Evolutionary conservation across 2,797 vertebrate species (phyloP).

Genomic region (Propithecus perrieri): DNA sequence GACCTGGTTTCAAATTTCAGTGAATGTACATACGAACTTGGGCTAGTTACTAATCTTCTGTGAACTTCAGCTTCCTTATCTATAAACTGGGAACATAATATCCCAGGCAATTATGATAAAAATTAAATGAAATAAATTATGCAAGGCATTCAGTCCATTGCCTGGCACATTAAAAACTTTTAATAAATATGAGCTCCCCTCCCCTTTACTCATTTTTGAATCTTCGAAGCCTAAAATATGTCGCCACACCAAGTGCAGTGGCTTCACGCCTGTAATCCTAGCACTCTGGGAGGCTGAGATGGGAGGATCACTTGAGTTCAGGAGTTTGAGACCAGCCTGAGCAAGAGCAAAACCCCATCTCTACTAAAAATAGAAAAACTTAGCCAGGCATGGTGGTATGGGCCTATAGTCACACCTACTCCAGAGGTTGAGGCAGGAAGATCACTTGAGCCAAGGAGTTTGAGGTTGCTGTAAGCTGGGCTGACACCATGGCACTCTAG

Average conservation of each 20-base stretch:
- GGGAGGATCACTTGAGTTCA: too few species aligned
- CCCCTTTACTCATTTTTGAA: background rate
- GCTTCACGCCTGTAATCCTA: too few species aligned
- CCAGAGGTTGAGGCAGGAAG: too few species aligned
- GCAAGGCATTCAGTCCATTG: background rate
- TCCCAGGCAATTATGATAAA: background rate
- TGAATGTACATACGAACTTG: background rate
- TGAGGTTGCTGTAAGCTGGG: too few species aligned
- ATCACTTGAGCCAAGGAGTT: too few species aligned
- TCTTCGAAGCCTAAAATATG: background rate
- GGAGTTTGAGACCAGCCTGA: too few species aligned
- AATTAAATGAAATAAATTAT: conserved; percentile 25
- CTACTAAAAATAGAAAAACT: too few species aligned
- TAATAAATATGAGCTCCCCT: background rate
- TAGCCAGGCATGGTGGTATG: too few species aligned
- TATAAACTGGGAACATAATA: background rate
- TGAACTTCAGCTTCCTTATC: background rate
- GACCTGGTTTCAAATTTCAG: background rate
- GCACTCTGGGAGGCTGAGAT: too few species aligned
- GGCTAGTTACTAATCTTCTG: background rate
- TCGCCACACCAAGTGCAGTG: background rate
- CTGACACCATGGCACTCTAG: too few species aligned
- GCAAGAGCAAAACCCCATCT: too few species aligned
- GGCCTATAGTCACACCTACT: too few species aligned
- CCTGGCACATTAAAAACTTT: background rate